These are phyloP conservation scores for Rhabdophis nuchalis DNA, from an alignment of 2,797 vertebrate species.

Conservation along the genomic window DNA sequence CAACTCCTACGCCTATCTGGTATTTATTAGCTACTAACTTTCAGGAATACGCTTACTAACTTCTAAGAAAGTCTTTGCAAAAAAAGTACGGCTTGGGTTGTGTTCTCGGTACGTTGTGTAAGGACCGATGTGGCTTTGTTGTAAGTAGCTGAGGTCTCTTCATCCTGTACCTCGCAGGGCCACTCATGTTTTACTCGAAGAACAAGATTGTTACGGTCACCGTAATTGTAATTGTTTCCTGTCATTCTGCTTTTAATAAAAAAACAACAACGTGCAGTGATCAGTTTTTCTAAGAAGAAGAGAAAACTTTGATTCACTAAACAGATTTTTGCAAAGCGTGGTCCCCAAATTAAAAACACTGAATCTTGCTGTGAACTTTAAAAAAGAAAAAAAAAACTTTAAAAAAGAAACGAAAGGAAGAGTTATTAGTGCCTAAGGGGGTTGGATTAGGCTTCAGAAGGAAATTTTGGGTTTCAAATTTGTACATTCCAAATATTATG, in stretches of 20 bases:
- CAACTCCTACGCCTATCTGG: background rate
- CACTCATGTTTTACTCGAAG: background rate
- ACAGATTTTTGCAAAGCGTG: background rate
- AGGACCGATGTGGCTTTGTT: background rate
- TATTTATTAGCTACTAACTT: background rate
- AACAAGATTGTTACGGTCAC: background rate
- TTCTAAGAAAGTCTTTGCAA: background rate
- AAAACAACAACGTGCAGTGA: background rate
- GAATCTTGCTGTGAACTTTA: background rate
- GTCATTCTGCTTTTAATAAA: background rate
- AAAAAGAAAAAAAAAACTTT: background rate
- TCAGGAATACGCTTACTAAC: background rate
- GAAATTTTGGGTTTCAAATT: background rate
- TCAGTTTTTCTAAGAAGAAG: background rate
- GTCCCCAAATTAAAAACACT: background rate
- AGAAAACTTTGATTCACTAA: background rate
- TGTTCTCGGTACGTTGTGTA: background rate
- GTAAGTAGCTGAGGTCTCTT: background rate
- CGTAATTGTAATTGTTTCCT: background rate
- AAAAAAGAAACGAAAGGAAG: too few species aligned
- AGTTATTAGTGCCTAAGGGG: background rate
- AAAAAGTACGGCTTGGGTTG: background rate
- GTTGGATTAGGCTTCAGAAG: background rate
- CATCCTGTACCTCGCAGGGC: background rate
- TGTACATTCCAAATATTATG: background rate